Conservation (phyloP, 2,888 invertebrate genomes). For the Agriopis leucophaearia region DNA sequence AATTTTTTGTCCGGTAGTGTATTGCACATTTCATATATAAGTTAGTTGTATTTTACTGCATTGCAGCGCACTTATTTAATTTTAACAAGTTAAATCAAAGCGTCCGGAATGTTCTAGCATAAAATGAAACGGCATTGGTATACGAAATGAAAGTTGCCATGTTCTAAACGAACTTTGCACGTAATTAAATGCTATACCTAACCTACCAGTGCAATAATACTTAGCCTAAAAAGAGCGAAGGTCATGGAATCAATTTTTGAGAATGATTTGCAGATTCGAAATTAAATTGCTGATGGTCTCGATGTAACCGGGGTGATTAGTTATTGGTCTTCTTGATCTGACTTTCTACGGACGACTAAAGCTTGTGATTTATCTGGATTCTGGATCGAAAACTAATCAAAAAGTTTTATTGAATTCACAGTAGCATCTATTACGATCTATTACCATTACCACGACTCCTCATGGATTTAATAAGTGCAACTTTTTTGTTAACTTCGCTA, state of each 20-base stretch:
- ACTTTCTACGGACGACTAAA: constrained; percentile 10
- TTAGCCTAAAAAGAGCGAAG: constrained; percentile 57
- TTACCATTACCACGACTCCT: constrained; percentile 13
- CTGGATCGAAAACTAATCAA: not conserved
- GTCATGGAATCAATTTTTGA: constrained; percentile 61
- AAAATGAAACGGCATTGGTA: constrained; percentile 58
- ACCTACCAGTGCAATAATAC: not conserved
- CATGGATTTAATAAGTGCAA: not conserved
- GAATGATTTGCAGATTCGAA: constrained; percentile 59
- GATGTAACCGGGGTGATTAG: constrained; percentile 15
- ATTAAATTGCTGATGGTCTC: constrained; percentile 28
- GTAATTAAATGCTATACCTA: constrained; percentile 51
- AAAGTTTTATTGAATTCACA: constrained; percentile 4
- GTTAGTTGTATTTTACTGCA: no score
- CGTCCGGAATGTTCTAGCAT: constrained; percentile 26
- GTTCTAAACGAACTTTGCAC: constrained; percentile 46
- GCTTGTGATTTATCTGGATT: not conserved
- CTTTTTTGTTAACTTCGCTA: constrained; percentile 18
- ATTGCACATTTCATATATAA: not conserved
- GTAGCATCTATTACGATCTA: constrained; percentile 7
- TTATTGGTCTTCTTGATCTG: constrained; percentile 21
- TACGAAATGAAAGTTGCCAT: constrained; percentile 62
- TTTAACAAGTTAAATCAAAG: not conserved
- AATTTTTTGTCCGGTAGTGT: no score
- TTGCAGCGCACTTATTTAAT: not conserved